These are phyloP conservation scores for Aptenodytes patagonicus DNA, from an alignment of 2,113 vertebrate species.

Conservation along the genomic window DNA sequence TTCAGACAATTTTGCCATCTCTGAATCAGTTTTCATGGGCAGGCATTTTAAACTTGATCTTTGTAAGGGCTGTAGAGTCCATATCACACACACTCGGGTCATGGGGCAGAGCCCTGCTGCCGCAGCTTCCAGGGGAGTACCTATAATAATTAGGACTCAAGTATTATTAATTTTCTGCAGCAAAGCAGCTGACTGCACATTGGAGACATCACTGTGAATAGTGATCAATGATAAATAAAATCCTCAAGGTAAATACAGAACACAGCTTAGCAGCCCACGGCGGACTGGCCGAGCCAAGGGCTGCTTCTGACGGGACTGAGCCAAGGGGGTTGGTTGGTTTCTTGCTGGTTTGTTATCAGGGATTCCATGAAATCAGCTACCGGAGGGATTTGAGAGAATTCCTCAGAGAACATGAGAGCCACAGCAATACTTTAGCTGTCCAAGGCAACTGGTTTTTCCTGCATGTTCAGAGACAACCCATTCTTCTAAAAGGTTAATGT, in stretches of 20 bases:
- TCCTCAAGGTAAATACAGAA: not conserved
- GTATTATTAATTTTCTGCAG: conserved; percentile 16
- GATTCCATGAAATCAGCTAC: not conserved
- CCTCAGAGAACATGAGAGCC: not conserved
- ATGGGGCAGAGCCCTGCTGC: not conserved
- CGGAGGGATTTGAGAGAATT: not conserved
- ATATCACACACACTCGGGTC: rapidly evolving
- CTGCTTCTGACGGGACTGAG: not conserved
- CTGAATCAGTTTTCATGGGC: not conserved
- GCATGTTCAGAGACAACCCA: not conserved
- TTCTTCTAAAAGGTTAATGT: not conserved
- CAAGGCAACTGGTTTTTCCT: not conserved
- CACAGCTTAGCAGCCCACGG: not conserved
- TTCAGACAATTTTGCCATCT: not conserved
- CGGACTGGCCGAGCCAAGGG: not conserved
- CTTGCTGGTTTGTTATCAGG: not conserved
- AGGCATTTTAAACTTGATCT: not conserved
- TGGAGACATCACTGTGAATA: not conserved
- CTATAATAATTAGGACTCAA: not conserved
- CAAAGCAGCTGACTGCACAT: not conserved
- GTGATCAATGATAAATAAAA: conserved; percentile 1
- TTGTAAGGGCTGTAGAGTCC: not conserved
- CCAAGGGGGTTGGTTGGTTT: not conserved
- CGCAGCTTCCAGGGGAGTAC: not conserved
- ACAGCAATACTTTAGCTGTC: not conserved